Percentiles rank a stretch among this genome's conserved stretches.
phyloP scores from a whole-genome alignment of 2,113 vertebrate genomes.

The Heterocephalus glaber region DNA sequence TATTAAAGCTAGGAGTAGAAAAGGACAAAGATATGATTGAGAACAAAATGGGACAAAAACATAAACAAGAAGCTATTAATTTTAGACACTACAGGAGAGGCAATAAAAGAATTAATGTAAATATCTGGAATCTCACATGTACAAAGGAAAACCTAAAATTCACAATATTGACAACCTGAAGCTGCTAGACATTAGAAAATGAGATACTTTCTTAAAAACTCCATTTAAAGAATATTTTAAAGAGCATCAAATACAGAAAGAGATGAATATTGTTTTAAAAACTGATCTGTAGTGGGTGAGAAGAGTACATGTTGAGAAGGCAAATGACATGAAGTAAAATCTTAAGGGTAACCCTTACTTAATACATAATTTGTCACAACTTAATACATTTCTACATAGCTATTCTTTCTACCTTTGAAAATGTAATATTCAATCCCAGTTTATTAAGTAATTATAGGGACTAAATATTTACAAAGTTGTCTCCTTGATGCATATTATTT shows the following conservation, averaged over 20 bases:
- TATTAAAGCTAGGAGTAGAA: not conserved
- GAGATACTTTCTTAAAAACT: too few species aligned
- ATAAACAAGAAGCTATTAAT: not conserved
- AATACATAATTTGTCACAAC: not conserved
- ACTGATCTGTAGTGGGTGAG: rapidly evolving
- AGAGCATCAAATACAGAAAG: not conserved
- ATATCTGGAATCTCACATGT: not conserved
- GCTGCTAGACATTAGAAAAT: not conserved
- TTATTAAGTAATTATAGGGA: not conserved
- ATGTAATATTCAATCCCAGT: not conserved
- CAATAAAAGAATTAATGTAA: not conserved
- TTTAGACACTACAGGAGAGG: not conserved
- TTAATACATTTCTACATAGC: not conserved
- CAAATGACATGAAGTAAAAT: not conserved
- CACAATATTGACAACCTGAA: not conserved
- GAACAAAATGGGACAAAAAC: not conserved
- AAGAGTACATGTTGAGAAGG: not conserved
- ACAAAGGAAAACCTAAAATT: too few species aligned
- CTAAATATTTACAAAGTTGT: not conserved
- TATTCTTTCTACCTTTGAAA: not conserved
- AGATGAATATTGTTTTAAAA: not conserved
- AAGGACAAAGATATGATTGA: not conserved
- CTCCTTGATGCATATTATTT: not conserved
- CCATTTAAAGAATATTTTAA: not conserved
- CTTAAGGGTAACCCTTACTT: not conserved